Base-by-base conservation (phyloP, 2,113 vertebrate genomes). In the Megaleporinus macrocephalus region DNA sequence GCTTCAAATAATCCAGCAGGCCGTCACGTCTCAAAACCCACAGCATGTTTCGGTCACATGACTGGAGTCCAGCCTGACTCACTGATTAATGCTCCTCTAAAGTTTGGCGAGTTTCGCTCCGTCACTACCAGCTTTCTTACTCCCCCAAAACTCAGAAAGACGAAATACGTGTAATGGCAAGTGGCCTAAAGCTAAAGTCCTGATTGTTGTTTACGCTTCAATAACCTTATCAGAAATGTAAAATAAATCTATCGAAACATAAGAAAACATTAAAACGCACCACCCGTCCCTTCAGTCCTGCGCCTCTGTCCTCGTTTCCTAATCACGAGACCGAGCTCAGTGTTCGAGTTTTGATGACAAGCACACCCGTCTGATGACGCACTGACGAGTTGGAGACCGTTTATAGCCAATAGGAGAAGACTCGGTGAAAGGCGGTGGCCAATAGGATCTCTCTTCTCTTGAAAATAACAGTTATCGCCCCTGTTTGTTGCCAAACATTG, bases 251-350 rank as follows among this genome's bases (percentile, higher is more conserved):
- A 59, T 1, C 1, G 14, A 24, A 33, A 55, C 10, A 1, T 1
- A 22, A 18, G 53, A 13, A 11, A 14, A 16, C 14, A 10, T 20
- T 15, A 27, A 49, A 44, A 13, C 36, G 0, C 16, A 80, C 57
- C 49, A 30, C 10, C 83, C 36, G 69, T 2, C 0, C 73, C 74
- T 84, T 59, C 0, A 1, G 0, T 7, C 73, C 16, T 0, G 4
- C 10, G 13, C 20, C 66, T 14, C 53, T 53, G 69, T 15, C 14
- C 76, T 85, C 81, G 83, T 47, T 86, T 87, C 79, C 75, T 4
- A 2, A 27, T 92, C 92, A 92, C 82, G 12, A 27, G 89, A 83
- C n/a, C 0, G 5, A 3, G 15, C 22, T 13, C 76, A n/a, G 53
- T 66, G 51, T 13, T 26, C n/a, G 1, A 73, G 72, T 49, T 55